phyloP scores from a whole-genome alignment of 2,888 invertebrate genomes.

The Pseudoips prasinana region DNA sequence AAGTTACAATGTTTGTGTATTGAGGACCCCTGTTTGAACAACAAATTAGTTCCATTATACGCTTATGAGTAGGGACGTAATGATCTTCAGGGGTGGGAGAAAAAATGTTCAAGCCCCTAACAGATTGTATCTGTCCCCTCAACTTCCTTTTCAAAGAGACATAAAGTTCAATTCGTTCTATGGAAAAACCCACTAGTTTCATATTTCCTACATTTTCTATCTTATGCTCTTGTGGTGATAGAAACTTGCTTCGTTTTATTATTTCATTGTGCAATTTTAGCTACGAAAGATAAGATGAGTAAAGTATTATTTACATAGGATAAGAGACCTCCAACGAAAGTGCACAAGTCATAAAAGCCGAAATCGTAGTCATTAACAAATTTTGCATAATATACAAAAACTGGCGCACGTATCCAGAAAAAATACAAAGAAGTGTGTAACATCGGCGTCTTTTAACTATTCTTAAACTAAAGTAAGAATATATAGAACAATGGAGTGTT shows the following conservation, averaged over 20 bases:
- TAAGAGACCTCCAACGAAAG: slow-evolving; percentile 28
- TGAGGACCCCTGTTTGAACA: slow-evolving; percentile 75
- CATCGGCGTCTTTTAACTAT: slow-evolving; percentile 61
- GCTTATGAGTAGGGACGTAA: slow-evolving; percentile 68
- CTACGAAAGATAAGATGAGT: slow-evolving; percentile 5
- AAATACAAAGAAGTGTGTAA: slow-evolving; percentile 40
- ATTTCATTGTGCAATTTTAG: no score
- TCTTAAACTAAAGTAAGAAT: slow-evolving; percentile 38
- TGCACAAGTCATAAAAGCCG: slow-evolving; percentile 35
- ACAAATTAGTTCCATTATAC: slow-evolving; percentile 80
- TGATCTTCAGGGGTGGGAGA: slow-evolving; percentile 43
- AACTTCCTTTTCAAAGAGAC: slow-evolving; percentile 1
- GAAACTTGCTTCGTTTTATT: no score
- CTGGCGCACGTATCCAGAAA: slow-evolving; percentile 39
- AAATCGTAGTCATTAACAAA: slow-evolving; percentile 27
- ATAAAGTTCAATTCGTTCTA: no score
- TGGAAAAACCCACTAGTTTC: no score
- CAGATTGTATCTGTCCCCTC: slow-evolving; percentile 13
- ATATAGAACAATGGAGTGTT: slow-evolving; percentile 45
- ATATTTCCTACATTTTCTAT: no score
- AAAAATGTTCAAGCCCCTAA: slow-evolving; percentile 26
- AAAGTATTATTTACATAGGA: slow-evolving; percentile 24
- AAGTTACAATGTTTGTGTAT: slow-evolving; percentile 64
- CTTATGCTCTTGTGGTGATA: no score
- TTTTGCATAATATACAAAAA: slow-evolving; percentile 51